phyloP scores from a whole-genome alignment of 1,140 invertebrate genomes.

The Heterodera carotae region DNA sequence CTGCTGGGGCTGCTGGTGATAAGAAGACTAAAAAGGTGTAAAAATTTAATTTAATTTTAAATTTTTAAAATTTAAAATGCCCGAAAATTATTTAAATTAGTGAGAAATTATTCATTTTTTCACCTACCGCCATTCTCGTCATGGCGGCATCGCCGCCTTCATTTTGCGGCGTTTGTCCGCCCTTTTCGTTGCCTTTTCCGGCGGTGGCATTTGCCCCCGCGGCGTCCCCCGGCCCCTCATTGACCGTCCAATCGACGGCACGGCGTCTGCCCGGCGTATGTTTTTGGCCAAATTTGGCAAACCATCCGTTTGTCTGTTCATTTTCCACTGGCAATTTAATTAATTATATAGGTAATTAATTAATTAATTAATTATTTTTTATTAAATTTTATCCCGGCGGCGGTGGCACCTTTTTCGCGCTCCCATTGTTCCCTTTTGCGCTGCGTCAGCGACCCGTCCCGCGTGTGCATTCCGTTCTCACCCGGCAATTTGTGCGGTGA shows the following conservation, averaged over 20 bases:
- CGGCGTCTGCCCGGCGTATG: conserved; percentile 5
- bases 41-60: not conserved
- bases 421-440: conserved; percentile 44
- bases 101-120: conserved; percentile 9
- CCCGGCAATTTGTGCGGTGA: conserved; percentile 28
- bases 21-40: not conserved
- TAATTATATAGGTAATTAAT: not conserved
- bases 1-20: not conserved
- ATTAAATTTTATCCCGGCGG: not conserved
- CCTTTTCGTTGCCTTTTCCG: not conserved
- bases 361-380: not conserved
- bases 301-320: not conserved
- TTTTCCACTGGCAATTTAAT: not conserved
- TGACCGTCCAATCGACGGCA: too few relatives aligned
- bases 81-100: too few relatives aligned
- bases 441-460: conserved; percentile 37
- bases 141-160: not conserved
- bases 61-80: not conserved
- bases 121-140: not conserved
- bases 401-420: conserved; percentile 32
- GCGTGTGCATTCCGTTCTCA: conserved; percentile 33
- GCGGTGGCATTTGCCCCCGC: not conserved
- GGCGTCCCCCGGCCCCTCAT: too few relatives aligned
- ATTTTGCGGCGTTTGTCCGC: not conserved
- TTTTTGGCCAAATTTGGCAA: conserved; percentile 1